A percentile compares a stretch with the other conserved stretches of the same genome.
phyloP scores from a whole-genome alignment of 2,113 vertebrate species.

The Ranitomeya variabilis region DNA sequence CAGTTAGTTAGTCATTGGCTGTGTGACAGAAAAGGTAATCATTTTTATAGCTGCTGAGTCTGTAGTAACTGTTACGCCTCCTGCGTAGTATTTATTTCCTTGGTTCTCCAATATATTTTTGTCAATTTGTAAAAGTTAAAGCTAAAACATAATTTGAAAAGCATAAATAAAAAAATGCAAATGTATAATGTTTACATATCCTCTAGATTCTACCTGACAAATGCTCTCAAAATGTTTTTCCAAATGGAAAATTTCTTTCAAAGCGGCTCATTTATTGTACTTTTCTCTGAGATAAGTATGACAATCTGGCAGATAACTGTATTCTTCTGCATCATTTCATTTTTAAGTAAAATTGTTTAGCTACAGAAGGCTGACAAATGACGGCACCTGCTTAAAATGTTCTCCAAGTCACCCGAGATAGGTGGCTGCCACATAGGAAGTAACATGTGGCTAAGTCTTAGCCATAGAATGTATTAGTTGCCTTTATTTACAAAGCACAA shows the following conservation, averaged over 20 bases:
- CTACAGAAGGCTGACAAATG: background rate
- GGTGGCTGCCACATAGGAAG: background rate
- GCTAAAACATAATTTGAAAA: background rate
- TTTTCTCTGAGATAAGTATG: background rate
- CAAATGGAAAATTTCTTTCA: background rate
- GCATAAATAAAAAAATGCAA: too few relatives aligned
- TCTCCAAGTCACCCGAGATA: background rate
- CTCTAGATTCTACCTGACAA: background rate
- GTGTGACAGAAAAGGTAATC: too few relatives aligned
- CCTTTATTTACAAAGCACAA: too few relatives aligned
- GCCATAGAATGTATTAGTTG: too few relatives aligned
- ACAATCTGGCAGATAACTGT: background rate
- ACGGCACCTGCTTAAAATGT: background rate
- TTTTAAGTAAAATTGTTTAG: background rate
- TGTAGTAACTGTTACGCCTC: background rate
- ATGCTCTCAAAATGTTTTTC: background rate
- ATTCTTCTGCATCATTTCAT: background rate
- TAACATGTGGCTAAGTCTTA: background rate
- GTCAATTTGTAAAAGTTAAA: background rate
- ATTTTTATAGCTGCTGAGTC: too few relatives aligned
- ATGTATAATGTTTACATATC: background rate
- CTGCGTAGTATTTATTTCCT: background rate
- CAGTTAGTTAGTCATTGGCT: too few relatives aligned
- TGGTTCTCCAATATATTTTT: too few relatives aligned
- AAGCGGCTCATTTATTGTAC: background rate